Percentiles rank a stretch among this genome's conserved stretches.
phyloP scores from a whole-genome alignment of 2,888 invertebrate species.

The Rhynchonema sp. region DNA sequence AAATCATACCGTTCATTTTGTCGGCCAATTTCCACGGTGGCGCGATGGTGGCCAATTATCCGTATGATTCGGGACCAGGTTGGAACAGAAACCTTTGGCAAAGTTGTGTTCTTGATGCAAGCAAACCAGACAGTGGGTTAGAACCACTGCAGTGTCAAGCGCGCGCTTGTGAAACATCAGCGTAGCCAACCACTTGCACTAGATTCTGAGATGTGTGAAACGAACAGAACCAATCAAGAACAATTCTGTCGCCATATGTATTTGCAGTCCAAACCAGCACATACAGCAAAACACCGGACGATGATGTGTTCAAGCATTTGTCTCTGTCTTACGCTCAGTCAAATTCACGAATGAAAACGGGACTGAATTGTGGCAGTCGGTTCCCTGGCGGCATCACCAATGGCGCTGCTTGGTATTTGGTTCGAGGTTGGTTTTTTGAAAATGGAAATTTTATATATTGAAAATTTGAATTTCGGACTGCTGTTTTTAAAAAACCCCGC shows the following conservation, averaged over 20 bases:
- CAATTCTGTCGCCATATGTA: no score
- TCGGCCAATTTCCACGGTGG: constrained; percentile 76
- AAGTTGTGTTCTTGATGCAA: no score
- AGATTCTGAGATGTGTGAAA: no score
- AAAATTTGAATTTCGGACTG: no score
- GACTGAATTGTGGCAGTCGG: constrained; percentile 39
- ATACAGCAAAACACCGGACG: constrained; percentile 47
- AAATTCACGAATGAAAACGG: constrained; percentile 49
- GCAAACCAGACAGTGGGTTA: no score
- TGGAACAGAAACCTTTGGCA: no score
- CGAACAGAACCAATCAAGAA: no score
- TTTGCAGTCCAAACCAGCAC: neutral
- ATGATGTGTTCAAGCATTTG: constrained; percentile 55
- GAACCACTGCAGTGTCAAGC: no score
- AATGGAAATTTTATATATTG: neutral
- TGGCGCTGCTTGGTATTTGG: constrained; percentile 77
- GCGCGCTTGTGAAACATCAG: no score
- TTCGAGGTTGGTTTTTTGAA: constrained; percentile 41
- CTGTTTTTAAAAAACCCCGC: no score
- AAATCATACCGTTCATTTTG: constrained; percentile 72
- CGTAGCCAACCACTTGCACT: no score
- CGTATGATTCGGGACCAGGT: constrained; percentile 18
- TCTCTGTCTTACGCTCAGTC: constrained; percentile 54
- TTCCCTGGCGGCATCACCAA: constrained; percentile 67
- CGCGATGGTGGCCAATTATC: constrained; percentile 28